Evolutionary conservation across 2,888 invertebrate species (phyloP).

Genomic region (Lampropteryx suffumata): DNA sequence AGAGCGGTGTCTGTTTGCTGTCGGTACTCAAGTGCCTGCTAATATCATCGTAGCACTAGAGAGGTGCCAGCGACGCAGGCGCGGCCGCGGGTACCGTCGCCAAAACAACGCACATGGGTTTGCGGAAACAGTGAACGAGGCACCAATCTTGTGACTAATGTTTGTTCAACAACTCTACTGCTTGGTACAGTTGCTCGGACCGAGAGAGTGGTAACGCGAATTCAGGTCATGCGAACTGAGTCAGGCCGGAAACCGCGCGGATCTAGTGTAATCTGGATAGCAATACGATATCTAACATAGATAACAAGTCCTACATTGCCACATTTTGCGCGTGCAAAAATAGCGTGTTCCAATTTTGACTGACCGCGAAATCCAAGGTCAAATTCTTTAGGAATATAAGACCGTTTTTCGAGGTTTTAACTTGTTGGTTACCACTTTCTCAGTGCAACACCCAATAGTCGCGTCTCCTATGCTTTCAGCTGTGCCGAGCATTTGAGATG

Average conservation of each 20-base stretch:
- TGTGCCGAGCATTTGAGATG: slow-evolving; percentile 27
- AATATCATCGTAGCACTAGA: slow-evolving; percentile 54
- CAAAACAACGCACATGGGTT: slow-evolving; percentile 14
- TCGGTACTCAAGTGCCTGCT: slow-evolving; percentile 56
- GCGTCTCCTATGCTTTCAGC: slow-evolving; percentile 27
- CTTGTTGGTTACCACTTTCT: slow-evolving; percentile 31
- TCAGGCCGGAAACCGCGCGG: slow-evolving; percentile 19
- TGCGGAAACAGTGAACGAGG: slow-evolving; percentile 33
- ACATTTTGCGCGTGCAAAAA: slow-evolving; percentile 29
- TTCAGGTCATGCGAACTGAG: slow-evolving; percentile 15
- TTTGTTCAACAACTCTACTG: slow-evolving; percentile 54
- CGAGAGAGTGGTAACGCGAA: slow-evolving; percentile 46
- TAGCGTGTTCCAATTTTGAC: slow-evolving; percentile 26
- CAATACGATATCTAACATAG: slow-evolving; percentile 32
- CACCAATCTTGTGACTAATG: slow-evolving; percentile 48
- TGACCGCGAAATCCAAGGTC: slow-evolving; percentile 23
- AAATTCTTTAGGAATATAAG: slow-evolving; percentile 9
- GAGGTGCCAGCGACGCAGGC: slow-evolving; percentile 36
- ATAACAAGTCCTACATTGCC: slow-evolving; percentile 28
- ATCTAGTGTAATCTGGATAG: slow-evolving; percentile 27
- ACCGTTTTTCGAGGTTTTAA: background rate
- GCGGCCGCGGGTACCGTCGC: slow-evolving; percentile 16
- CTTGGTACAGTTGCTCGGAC: slow-evolving; percentile 44
- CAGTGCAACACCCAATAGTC: slow-evolving; percentile 29
- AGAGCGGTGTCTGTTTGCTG: slow-evolving; percentile 37